Evolutionary conservation across 2,113 vertebrate genomes (phyloP).

Genomic region (Xiphophorus hellerii): DNA sequence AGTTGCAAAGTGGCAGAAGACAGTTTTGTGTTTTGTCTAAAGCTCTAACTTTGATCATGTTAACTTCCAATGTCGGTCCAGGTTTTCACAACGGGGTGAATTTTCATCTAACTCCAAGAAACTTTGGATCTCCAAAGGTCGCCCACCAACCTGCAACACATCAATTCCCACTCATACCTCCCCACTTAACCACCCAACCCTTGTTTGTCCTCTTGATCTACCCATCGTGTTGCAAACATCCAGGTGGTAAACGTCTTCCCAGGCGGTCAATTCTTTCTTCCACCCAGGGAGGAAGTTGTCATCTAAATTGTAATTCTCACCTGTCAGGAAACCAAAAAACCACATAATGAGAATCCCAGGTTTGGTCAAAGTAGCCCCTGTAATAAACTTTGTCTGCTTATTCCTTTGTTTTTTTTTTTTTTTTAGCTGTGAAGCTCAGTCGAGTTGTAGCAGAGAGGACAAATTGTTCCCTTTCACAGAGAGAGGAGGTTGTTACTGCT

Average conservation of each 20-base stretch:
- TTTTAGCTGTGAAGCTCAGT: conserved; percentile 10
- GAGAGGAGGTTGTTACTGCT: background rate
- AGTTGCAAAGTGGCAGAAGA: background rate
- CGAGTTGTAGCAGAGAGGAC: conserved; percentile 19
- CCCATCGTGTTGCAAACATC: conserved; percentile 9
- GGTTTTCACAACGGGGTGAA: background rate
- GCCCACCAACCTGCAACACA: conserved; percentile 9
- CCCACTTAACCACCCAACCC: background rate
- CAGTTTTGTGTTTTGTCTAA: background rate
- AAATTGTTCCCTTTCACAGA: conserved; percentile 16
- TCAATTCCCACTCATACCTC: conserved; percentile 1
- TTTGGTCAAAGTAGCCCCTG: background rate
- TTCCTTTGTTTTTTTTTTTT: background rate
- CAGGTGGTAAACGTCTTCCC: background rate
- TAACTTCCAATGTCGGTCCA: background rate
- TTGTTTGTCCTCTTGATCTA: conserved; percentile 3
- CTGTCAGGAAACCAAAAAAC: background rate
- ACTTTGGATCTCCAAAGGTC: conserved; percentile 38
- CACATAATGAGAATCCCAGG: conserved; percentile 8
- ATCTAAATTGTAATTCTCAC: conserved; percentile 25
- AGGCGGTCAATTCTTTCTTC: background rate
- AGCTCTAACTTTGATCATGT: background rate
- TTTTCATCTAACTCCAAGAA: conserved; percentile 14
- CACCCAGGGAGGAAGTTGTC: conserved; percentile 3
- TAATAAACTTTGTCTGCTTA: conserved; percentile 3